Conservation (phyloP, 1,140 invertebrate species). For the Brachionus sp. region DNA sequence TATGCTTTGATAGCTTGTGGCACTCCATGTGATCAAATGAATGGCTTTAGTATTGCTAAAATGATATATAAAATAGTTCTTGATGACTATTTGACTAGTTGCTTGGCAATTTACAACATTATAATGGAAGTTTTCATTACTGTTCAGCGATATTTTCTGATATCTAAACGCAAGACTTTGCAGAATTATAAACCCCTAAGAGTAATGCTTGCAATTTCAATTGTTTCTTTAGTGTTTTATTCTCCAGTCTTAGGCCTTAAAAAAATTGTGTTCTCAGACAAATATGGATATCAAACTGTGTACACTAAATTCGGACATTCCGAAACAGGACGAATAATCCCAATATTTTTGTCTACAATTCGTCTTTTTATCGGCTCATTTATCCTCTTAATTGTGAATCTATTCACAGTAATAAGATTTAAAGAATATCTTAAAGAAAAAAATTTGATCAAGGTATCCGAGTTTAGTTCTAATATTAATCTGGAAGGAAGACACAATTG, state of each 20-base stretch:
- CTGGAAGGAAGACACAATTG: not conserved
- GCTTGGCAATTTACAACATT: constrained; percentile 8
- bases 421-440: not conserved
- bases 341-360: not conserved
- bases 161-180: not conserved
- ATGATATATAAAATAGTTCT: not conserved
- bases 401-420: not conserved
- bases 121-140: not conserved
- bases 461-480: not conserved
- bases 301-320: not conserved
- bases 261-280: not conserved
- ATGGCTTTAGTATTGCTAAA: not conserved
- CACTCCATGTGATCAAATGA: constrained; percentile 2
- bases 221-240: not conserved
- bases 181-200: not conserved
- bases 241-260: not conserved
- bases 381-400: not conserved
- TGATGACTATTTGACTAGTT: constrained; percentile 8
- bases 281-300: not conserved
- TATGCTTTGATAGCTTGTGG: not conserved
- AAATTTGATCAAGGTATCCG: not conserved
- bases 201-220: not conserved
- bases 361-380: not conserved
- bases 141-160: constrained; percentile 7
- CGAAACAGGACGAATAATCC: not conserved